Base-by-base conservation (phyloP, 2,113 vertebrate genomes). In the Caracal caracal region DNA sequence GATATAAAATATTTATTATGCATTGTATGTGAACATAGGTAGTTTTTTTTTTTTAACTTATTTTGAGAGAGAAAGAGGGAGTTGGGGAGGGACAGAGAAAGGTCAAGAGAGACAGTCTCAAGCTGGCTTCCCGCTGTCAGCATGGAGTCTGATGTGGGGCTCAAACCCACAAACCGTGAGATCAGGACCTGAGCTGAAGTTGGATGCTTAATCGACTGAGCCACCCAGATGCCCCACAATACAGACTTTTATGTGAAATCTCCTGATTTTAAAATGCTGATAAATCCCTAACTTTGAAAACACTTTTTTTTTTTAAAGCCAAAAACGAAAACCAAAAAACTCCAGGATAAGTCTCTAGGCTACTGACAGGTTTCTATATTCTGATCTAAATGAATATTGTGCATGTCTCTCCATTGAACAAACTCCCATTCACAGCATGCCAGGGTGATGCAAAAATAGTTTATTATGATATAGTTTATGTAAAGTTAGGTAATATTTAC, bases 371-470 rank as follows among this genome's bases (percentile, higher is more conserved):
- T 28, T 66, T 89, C 11, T 66, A 71, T 80, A 59, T 79, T 73
- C 30, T n/a, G 40, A 86, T 40, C 19, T 79, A 30, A 73, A 28
- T 10, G 30, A n/a, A 0, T n/a, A 61, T 37, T 94, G 59, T 35
- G 43, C 13, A 4, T 24, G 3, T 2, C 8, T 63, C 30, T 84
- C 28, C 11, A 6, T 7, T 20, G 95, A 97, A 96, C 28, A 98
- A 97, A 94, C 26, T 12, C 66, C 94, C 91, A 3, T 26, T 70
- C 92, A 86, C 66, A 4, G 96, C 95, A 40, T 95, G 96, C 97
- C 90, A 98, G 95, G 97, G 98, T 98, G 98, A 98, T 99, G 99
- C 98, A 99, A 99, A 99, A 99, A 99, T 99, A 99, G 98, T 99
- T 99, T 99, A 99, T 99, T 99, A 98, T 78, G 90, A 97, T 98